Conservation (phyloP, 53 echinoderm and acorn worm species). For the Paracentrotus lividus region DNA sequence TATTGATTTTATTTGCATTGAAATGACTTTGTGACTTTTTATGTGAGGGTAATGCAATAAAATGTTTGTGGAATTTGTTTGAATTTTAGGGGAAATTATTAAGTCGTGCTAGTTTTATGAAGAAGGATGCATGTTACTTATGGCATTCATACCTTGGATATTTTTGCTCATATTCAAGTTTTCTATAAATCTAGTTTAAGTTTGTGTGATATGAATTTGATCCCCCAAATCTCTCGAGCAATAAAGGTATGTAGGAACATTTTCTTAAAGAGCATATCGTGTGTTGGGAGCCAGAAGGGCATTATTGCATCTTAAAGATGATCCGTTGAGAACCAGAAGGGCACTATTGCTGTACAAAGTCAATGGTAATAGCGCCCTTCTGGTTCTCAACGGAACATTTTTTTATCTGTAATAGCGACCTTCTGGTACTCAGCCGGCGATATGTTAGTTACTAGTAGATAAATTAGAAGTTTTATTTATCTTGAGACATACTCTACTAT, state of each 20-base stretch:
- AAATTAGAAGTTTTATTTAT: not conserved
- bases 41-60: not conserved
- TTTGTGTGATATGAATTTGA: not conserved
- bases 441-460: not conserved
- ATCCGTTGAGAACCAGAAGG: too few species aligned
- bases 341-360: too few species aligned
- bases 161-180: not conserved
- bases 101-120: not conserved
- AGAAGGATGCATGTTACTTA: not conserved
- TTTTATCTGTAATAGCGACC: too few species aligned
- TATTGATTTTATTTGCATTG: not conserved
- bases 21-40: not conserved
- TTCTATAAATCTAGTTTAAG: not conserved
- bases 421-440: too few species aligned
- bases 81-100: not conserved
- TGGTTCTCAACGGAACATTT: too few species aligned
- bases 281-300: too few species aligned
- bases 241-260: conserved; percentile 18
- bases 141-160: not conserved
- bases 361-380: too few species aligned
- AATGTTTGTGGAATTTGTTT: not conserved
- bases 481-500: not conserved
- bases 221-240: not conserved
- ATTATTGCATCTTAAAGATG: not conserved
- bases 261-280: too few species aligned